Conservation (phyloP, 2,113 vertebrate species). For the Sciurus niger region DNA sequence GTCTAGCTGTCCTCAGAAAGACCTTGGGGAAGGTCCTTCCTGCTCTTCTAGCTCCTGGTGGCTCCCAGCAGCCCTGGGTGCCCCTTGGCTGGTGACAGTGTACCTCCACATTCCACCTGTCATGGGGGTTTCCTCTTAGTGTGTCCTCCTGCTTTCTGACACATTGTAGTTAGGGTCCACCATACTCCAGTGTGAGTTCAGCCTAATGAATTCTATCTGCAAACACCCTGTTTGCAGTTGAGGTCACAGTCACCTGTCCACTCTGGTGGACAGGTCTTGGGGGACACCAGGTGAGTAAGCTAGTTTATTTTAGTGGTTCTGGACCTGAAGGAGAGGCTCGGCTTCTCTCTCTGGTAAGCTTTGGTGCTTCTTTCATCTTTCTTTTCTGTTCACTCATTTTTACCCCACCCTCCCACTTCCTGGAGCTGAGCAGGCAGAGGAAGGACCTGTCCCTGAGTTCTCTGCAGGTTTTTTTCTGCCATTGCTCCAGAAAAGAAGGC, state of each 20-base stretch:
- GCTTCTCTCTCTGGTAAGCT: too few relatives aligned
- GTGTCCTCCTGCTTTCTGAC: background rate
- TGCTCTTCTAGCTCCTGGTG: too few relatives aligned
- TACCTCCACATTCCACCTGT: background rate
- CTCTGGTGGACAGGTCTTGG: too few relatives aligned
- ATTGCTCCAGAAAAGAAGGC: background rate
- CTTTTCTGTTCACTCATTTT: background rate
- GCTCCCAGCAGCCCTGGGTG: too few relatives aligned
- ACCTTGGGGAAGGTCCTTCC: too few relatives aligned
- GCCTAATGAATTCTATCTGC: background rate
- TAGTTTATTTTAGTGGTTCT: background rate
- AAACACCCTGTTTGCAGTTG: background rate
- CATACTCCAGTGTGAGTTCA: background rate
- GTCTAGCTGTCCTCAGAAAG: background rate
- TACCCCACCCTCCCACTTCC: too few relatives aligned
- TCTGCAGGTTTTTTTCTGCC: background rate
- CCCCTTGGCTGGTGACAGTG: background rate
- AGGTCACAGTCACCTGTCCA: too few relatives aligned
- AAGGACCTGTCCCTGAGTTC: background rate
- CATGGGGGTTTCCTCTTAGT: background rate
- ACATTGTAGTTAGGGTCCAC: background rate
- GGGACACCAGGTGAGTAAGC: background rate
- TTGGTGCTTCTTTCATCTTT: background rate
- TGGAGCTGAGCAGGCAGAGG: background rate
- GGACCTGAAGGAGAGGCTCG: background rate